A percentile compares a stretch with the other conserved stretches of the same genome.
Conservation (phyloP, 2,888 invertebrate species). For the Nectonema munidae region DNA sequence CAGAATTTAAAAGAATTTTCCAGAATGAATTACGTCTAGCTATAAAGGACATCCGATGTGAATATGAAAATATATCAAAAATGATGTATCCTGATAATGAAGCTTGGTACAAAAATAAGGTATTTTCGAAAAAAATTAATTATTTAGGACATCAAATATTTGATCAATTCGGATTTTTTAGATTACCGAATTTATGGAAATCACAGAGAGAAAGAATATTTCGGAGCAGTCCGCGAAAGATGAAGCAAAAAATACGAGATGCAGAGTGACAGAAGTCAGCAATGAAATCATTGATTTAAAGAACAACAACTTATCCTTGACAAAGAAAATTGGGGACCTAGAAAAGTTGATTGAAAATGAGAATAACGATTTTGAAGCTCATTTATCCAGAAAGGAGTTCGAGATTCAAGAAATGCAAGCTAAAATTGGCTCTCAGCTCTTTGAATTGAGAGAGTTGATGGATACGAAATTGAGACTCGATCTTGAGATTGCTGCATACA, state of each 20-base stretch:
- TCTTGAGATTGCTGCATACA: slow-evolving; percentile 29
- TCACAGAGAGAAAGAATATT: slow-evolving; percentile 11
- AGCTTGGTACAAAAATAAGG: slow-evolving; percentile 28
- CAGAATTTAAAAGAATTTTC: slow-evolving; percentile 23
- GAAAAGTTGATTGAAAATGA: slow-evolving; percentile 10
- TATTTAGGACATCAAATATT: background rate
- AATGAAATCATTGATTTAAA: slow-evolving; percentile 13
- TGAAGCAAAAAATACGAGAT: slow-evolving; percentile 6
- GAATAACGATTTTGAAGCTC: slow-evolving; percentile 11
- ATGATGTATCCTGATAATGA: slow-evolving; percentile 26
- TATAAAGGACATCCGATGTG: slow-evolving; percentile 27
- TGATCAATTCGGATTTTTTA: background rate
- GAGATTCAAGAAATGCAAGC: slow-evolving; percentile 15
- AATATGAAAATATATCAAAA: slow-evolving; percentile 26
- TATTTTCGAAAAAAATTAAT: slow-evolving; percentile 18
- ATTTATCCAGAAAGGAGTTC: slow-evolving; percentile 2
- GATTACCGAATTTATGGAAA: slow-evolving; percentile 11
- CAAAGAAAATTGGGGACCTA: slow-evolving; percentile 7
- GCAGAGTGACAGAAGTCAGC: slow-evolving; percentile 11
- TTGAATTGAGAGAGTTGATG: slow-evolving; percentile 23
- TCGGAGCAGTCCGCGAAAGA: slow-evolving; percentile 9
- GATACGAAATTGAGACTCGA: slow-evolving; percentile 28
- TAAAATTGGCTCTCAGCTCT: slow-evolving; percentile 15
- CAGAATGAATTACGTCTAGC: slow-evolving; percentile 27
- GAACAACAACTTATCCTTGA: slow-evolving; percentile 9